Evolutionary conservation across 2,113 vertebrate genomes (phyloP), one percentile per base, ranked within the genome.

Genomic region (Sciurus niger): DNA sequence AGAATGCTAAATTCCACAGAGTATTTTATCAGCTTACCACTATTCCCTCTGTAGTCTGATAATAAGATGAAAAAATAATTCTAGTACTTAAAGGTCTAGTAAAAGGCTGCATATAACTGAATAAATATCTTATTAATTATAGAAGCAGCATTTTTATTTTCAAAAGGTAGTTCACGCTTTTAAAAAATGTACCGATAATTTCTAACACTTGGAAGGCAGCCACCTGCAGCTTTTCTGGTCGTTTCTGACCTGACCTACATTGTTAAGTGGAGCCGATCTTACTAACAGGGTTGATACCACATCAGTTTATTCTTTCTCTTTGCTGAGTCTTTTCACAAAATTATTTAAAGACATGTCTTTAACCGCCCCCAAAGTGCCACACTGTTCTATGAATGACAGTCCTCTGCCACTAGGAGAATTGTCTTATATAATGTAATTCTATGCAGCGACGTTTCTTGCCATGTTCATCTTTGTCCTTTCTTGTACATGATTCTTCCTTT

Each of bases 21-120:
- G 98, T 16, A 6, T 98, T 98, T 98, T 98, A 99, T 98, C 98
- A 98, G 97, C 97, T 98, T 98, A 84, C 97, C 97, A 91, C 89
- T 97, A 91, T 97, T 98, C 96, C 96, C 93, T 98, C 93, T 98
- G 80, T 96, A 88, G 95, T 89, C 94, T 98, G 97, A 97, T 98
- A 98, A 98, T 97, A 96, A 78, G 37, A 89, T 86, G 73, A 72
- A 93, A 95, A 93, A 95, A 48, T 96, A 97, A 40, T 82, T 85
- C 40, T 86, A 96, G 43, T 74, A 90, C 87, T 96, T 97, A 98
- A 98, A 98, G 87, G 96, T 98, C 98, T 98, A 92, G 93, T 96
- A 96, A 98, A 98, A 98, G 93, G 92, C 97, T 96, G 79, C 93
- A 95, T 89, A 90, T 95, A 97, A 88, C 93, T 96, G 96, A 97